Percentiles rank a stretch among this genome's conserved stretches.
phyloP scores from a whole-genome alignment of 2,797 vertebrate genomes.

The Semotilus atromaculatus region DNA sequence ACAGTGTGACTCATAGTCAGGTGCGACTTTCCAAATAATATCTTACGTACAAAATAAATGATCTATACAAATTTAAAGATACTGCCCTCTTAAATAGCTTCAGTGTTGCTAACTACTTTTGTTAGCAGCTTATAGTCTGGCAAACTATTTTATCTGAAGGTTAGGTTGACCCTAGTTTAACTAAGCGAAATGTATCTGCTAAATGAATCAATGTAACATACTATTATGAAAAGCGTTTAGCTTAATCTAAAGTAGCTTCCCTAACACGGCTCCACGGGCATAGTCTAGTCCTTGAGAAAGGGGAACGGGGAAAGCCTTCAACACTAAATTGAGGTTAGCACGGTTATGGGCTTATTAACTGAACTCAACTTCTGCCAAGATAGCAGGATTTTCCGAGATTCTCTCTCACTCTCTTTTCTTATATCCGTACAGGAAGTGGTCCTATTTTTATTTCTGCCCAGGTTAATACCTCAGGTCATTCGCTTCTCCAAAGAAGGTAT shows the following conservation, averaged over 20 bases:
- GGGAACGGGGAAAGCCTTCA: slow-evolving; percentile 9
- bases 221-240: neutral
- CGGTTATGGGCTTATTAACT: slow-evolving; percentile 30
- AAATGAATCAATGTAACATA: neutral
- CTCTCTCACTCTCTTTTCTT: slow-evolving; percentile 56
- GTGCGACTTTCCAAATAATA: too few relatives aligned
- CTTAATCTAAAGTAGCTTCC: neutral
- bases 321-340: slow-evolving; percentile 30
- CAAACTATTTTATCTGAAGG: neutral
- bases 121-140: neutral
- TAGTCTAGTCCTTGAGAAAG: slow-evolving; percentile 9
- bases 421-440: slow-evolving; percentile 35
- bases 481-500: slow-evolving; percentile 74
- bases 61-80: too few relatives aligned
- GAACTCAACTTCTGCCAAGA: slow-evolving; percentile 19
- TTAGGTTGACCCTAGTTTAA: neutral
- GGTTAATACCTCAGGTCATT: slow-evolving; percentile 75
- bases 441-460: slow-evolving; percentile 59
- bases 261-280: neutral
- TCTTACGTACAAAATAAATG: too few relatives aligned
- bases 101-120: neutral
- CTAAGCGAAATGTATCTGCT: neutral
- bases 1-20: too few relatives aligned
- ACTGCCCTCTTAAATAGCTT: neutral
- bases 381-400: slow-evolving; percentile 11